Evolutionary conservation across 1,140 invertebrate species (phyloP), one percentile per base, ranked within the genome.

Genomic region (Teleogryllus occipitalis): DNA sequence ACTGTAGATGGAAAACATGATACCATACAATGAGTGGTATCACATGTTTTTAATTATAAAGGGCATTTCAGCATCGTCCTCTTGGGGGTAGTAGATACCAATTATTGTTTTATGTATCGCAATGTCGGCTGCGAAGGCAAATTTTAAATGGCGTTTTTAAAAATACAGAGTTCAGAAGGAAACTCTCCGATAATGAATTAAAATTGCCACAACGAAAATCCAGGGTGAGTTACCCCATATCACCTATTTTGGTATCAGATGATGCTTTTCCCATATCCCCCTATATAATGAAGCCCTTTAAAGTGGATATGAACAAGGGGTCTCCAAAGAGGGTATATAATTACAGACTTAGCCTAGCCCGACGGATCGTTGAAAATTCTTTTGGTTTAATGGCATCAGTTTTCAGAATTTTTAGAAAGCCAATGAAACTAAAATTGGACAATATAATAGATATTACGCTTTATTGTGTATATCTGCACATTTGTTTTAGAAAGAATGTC

Each of bases 361-460:
- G 75, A 10, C 15, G 21, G 18, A 46, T 75, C 27, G 21, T 75
- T 6, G 75, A 75, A 75, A 75, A 75, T 75, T 27, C 2, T 8
- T 75, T 75, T 75, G 75, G 75, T 10, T 18, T 39, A 15, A 7
- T 46, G 10, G 10, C 8, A 8, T 22, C 75, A 14, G 75, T n/a
- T n/a, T n/a, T n/a, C n/a, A n/a, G n/a, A n/a, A n/a, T 75, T 22
- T 46, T 75, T 15, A 46, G 75, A 46, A 75, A 75, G n/a, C 75
- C 75, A 75, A 75, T 75, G 8, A 15, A 18, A n/a, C n/a, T n/a
- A n/a, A n/a, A n/a, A n/a, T n/a, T n/a, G n/a, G n/a, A n/a, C n/a
- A n/a, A n/a, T n/a, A n/a, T n/a, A n/a, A n/a, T n/a, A n/a, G n/a
- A n/a, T n/a, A n/a, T n/a, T n/a, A n/a, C n/a, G n/a, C n/a, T n/a